Percentiles rank a stretch among this genome's conserved stretches.
Evolutionary conservation across 2,113 vertebrate genomes (phyloP).

Genomic region (Gymnarchus niloticus): DNA sequence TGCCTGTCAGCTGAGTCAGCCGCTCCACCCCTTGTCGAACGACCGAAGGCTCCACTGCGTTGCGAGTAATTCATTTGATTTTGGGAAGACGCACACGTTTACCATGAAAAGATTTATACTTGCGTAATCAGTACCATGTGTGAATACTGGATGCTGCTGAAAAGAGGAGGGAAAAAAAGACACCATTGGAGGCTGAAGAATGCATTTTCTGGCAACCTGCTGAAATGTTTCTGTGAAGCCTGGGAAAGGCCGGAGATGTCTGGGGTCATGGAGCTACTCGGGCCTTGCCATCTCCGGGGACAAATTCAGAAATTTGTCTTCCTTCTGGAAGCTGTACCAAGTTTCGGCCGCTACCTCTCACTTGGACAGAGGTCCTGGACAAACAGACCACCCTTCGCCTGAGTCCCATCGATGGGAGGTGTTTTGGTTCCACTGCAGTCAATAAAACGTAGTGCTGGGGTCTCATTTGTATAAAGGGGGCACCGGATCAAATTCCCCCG

Average conservation of each 20-base stretch:
- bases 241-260: slow-evolving; percentile 36
- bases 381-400: not conserved
- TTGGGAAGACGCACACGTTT: slow-evolving; percentile 44
- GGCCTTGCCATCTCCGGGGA: not conserved
- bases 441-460: not conserved
- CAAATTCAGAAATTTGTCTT: not conserved
- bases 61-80: slow-evolving; percentile 38
- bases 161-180: slow-evolving; percentile 24
- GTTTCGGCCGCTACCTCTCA: not conserved
- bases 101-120: slow-evolving; percentile 48
- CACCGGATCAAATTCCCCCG: not conserved
- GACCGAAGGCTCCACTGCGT: not conserved
- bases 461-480: not conserved
- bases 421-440: no score
- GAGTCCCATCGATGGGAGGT: not conserved
- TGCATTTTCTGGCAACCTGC: slow-evolving; percentile 26
- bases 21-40: no score
- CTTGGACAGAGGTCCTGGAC: not conserved
- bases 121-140: slow-evolving; percentile 47
- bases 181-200: slow-evolving; percentile 14
- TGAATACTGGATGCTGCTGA: slow-evolving; percentile 30
- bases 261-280: slow-evolving; percentile 12
- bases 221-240: slow-evolving; percentile 34
- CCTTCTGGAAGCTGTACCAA: not conserved
- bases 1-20: not conserved